Conservation (phyloP, 2,113 vertebrate genomes). For the Coregonus clupeaformis region DNA sequence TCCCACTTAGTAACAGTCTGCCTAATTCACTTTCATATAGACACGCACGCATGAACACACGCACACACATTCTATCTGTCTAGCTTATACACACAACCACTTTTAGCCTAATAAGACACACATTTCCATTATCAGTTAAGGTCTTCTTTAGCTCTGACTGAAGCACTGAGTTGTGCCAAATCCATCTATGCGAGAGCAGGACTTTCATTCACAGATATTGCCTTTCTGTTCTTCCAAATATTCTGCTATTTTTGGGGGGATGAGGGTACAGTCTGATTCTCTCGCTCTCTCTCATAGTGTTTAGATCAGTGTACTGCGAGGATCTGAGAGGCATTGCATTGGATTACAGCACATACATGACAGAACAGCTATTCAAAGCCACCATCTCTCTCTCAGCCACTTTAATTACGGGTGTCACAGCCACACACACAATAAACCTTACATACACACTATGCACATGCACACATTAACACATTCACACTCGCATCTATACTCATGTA, state of each 20-base stretch:
- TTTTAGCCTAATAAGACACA: too few species aligned
- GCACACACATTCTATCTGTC: neutral
- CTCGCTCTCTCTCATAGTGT: slow-evolving; percentile 22
- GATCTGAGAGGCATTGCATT: slow-evolving; percentile 44
- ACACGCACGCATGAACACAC: neutral
- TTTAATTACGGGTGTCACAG: slow-evolving; percentile 55
- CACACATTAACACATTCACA: slow-evolving; percentile 25
- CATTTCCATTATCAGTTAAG: too few species aligned
- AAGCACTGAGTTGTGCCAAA: slow-evolving; percentile 33
- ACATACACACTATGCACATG: neutral
- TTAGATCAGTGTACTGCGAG: slow-evolving; percentile 24
- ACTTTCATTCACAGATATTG: slow-evolving; percentile 52
- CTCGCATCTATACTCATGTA: slow-evolving; percentile 18
- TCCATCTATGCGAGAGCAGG: slow-evolving; percentile 24
- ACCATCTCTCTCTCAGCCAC: slow-evolving; percentile 25
- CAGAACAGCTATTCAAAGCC: slow-evolving; percentile 59
- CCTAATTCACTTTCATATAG: neutral
- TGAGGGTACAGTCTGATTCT: too few species aligned
- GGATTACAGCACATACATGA: slow-evolving; percentile 44
- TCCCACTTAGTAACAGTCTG: neutral
- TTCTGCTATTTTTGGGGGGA: slow-evolving; percentile 10
- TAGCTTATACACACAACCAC: too few species aligned
- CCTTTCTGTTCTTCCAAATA: slow-evolving; percentile 29
- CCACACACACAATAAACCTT: slow-evolving; percentile 7
- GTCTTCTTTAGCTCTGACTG: slow-evolving; percentile 6